Evolutionary conservation across 2,888 invertebrate genomes (phyloP).

Genomic region (Scaptomyza reducta): DNA sequence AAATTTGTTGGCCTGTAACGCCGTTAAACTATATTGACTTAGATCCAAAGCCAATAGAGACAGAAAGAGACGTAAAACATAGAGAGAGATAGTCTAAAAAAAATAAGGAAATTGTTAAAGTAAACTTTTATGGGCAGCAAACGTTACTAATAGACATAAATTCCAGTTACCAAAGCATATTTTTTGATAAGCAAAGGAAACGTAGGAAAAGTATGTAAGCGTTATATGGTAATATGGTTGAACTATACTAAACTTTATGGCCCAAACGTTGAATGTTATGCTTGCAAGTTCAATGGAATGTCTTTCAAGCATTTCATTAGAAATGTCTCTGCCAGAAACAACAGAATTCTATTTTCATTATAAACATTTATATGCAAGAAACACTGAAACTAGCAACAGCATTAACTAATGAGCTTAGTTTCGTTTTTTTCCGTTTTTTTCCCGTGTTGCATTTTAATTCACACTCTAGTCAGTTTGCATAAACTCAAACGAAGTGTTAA

Average conservation of each 20-base stretch:
- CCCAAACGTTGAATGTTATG: background rate
- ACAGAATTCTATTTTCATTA: background rate
- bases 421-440: background rate
- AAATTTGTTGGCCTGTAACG: conserved; percentile 60
- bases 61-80: conserved; percentile 5
- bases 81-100: conserved; percentile 9
- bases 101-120: conserved; percentile 2
- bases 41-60: conserved; percentile 55
- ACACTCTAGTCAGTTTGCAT: conserved; percentile 28
- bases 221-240: conserved; percentile 17
- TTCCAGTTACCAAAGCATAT: conserved; percentile 39
- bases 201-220: background rate
- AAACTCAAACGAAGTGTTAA: conserved; percentile 33
- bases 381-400: background rate
- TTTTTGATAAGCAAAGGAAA: conserved; percentile 39
- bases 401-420: conserved; percentile 11
- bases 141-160: conserved; percentile 58
- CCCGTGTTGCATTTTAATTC: conserved; percentile 13
- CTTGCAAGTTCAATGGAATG: too few relatives aligned
- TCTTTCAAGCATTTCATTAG: conserved; percentile 4
- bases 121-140: conserved; percentile 52
- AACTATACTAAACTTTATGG: conserved; percentile 16
- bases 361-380: background rate
- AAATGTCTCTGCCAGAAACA: background rate
- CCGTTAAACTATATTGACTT: conserved; percentile 63